These are phyloP conservation scores for Syngnathus acus DNA, from an alignment of 2,797 vertebrate species.

Conservation along the genomic window DNA sequence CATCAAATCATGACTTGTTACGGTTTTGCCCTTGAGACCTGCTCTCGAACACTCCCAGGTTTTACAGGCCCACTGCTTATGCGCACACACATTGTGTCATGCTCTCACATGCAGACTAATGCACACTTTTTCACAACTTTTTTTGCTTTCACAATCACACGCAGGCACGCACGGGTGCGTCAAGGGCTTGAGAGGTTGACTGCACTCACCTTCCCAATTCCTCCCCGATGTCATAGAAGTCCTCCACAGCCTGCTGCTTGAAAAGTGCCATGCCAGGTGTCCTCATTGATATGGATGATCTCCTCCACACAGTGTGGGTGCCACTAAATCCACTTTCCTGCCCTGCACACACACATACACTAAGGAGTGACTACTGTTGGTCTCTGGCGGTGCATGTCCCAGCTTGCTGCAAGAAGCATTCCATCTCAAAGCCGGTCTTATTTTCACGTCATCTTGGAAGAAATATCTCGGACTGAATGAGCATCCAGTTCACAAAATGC, in stretches of 20 bases:
- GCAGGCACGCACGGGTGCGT: neutral
- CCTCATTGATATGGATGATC: slow-evolving; percentile 73
- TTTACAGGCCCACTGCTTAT: slow-evolving; percentile 48
- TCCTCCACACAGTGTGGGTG: slow-evolving; percentile 12
- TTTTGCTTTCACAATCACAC: no score
- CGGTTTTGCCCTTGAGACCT: slow-evolving; percentile 10
- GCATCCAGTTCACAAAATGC: neutral
- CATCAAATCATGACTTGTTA: neutral
- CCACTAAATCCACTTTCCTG: slow-evolving; percentile 10
- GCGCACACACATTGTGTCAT: slow-evolving; percentile 5
- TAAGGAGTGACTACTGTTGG: slow-evolving; percentile 8
- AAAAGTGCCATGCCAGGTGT: slow-evolving; percentile 85
- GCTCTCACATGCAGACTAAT: neutral
- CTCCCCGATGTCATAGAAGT: slow-evolving; percentile 86
- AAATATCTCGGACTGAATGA: neutral
- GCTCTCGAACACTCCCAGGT: slow-evolving; percentile 36
- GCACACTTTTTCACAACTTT: no score
- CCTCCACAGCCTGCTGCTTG: slow-evolving; percentile 92
- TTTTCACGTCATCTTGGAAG: neutral
- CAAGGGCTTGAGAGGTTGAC: neutral
- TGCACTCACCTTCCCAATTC: slow-evolving; percentile 86
- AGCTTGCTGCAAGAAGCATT: slow-evolving; percentile 57
- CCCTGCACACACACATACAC: slow-evolving; percentile 10
- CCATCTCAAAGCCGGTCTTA: slow-evolving; percentile 24
- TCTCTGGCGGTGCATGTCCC: slow-evolving; percentile 42